These are phyloP conservation scores for Blomia tropicalis DNA, from an alignment of 2,888 invertebrate genomes.

Conservation along the genomic window DNA sequence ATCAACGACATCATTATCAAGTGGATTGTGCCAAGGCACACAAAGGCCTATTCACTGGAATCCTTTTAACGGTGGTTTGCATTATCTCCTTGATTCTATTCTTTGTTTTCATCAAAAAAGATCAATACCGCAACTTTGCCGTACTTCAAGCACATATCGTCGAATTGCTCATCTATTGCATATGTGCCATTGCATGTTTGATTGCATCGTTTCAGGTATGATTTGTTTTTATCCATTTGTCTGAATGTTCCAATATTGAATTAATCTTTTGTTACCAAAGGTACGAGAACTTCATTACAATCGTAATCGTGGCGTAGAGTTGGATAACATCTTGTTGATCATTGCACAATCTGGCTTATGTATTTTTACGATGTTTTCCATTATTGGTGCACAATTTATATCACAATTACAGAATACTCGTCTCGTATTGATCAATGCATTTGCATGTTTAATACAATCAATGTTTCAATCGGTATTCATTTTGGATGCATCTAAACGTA, in stretches of 20 bases:
- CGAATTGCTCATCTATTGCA: slow-evolving; percentile 66
- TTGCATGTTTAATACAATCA: slow-evolving; percentile 71
- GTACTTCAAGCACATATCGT: slow-evolving; percentile 76
- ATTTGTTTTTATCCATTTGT: too few relatives aligned
- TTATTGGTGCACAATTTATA: slow-evolving; percentile 70
- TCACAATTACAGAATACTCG: slow-evolving; percentile 47
- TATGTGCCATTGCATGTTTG: slow-evolving; percentile 67
- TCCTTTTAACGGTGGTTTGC: slow-evolving; percentile 66
- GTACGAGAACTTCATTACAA: slow-evolving; percentile 69
- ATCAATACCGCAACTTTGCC: slow-evolving; percentile 58
- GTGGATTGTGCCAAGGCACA: slow-evolving; percentile 76
- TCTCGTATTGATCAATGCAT: slow-evolving; percentile 54
- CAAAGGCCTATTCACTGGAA: slow-evolving; percentile 78
- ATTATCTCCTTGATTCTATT: slow-evolving; percentile 79
- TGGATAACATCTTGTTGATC: slow-evolving; percentile 75
- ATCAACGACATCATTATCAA: slow-evolving; percentile 47
- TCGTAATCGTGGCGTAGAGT: slow-evolving; percentile 58
- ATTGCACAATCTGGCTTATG: slow-evolving; percentile 88
- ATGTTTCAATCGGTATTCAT: slow-evolving; percentile 41
- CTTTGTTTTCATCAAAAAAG: slow-evolving; percentile 60
- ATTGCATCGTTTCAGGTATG: slow-evolving; percentile 61
- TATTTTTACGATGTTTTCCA: slow-evolving; percentile 79
- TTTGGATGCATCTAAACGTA: slow-evolving; percentile 68
- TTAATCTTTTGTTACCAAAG: slow-evolving; percentile 28
- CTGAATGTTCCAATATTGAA: too few relatives aligned